Evolutionary conservation across 1,140 invertebrate species (phyloP), one percentile per base, ranked within the genome.

Genomic region (Pomacea maculata): DNA sequence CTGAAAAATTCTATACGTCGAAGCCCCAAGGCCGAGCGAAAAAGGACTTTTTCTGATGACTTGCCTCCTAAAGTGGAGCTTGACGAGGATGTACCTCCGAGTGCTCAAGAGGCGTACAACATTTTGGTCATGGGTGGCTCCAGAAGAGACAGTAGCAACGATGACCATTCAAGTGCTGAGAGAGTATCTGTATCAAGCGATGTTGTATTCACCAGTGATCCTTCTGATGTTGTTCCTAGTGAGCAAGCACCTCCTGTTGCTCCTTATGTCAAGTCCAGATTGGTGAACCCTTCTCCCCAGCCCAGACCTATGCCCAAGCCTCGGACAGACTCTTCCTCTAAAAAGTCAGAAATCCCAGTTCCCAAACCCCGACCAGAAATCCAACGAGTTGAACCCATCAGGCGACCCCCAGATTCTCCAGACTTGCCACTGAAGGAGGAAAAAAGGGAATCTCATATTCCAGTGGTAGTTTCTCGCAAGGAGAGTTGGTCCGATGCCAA

Each of bases 41-140:
- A 89, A 83, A 90, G 92, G 78, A 92, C 91, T 63, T 92, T 94
- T 83, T 92, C 93, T 68, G 93, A 94, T 79, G 89, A 90, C 72
- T 83, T 90, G 45, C 85, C 84, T 52, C 85, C 82, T 52, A 88
- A 88, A 80, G 73, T 83, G 63, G 86, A 88, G 21, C 25, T 85
- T 11, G 84, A 85, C 65, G 88, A 88, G 21, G 85, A 86, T 34
- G 61, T 89, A 7, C 87, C 88, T 1, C 88, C 87, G 9, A 93
- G 93, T 84, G 93, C 96, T 61, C 96, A 97, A 87, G 95, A 96
- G 88, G 97, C 96, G 0, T 99, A 98, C 92, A 96, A 96, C 88
- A 95, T 95, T 85, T 92, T 99, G 61, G 96, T 99, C 65, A 96
- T 97, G 85, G 94, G 94, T 17, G 89, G 86, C 10, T 65, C 74